Conservation (phyloP, 1,140 invertebrate species). For the Luehdorfia chinensis region DNA sequence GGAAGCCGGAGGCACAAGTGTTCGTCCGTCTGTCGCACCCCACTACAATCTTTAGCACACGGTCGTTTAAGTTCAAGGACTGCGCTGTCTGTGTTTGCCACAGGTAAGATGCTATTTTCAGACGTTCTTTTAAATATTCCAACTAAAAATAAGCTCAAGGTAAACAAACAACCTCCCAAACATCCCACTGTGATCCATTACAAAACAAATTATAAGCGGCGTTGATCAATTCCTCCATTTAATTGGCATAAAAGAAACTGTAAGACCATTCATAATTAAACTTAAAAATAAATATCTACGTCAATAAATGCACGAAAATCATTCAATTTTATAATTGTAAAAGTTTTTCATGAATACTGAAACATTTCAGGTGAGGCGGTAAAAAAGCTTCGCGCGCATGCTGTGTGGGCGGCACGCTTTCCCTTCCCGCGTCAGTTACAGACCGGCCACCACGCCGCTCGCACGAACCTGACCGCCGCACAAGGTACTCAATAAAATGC, state of each 20-base stretch:
- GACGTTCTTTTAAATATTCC: slow-evolving; percentile 4
- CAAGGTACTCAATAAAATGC: slow-evolving; percentile 50
- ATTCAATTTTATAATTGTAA: slow-evolving; percentile 21
- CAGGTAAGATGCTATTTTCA: slow-evolving; percentile 33
- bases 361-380: slow-evolving; percentile 58
- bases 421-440: slow-evolving; percentile 55
- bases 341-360: slow-evolving; percentile 34
- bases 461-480: slow-evolving; percentile 70
- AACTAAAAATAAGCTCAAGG: slow-evolving; percentile 15
- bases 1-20: slow-evolving; percentile 44
- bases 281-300: not conserved
- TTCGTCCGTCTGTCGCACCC: slow-evolving; percentile 36
- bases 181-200: not conserved
- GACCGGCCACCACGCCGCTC: slow-evolving; percentile 63
- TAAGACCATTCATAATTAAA: no score
- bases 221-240: no score
- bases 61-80: slow-evolving; percentile 63
- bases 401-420: slow-evolving; percentile 36
- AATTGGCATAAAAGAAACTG: no score
- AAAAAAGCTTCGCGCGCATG: slow-evolving; percentile 35
- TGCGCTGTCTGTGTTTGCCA: slow-evolving; percentile 33
- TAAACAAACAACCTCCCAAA: slow-evolving; percentile 7
- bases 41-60: slow-evolving; percentile 40
- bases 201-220: not conserved
- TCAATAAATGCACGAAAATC: slow-evolving; percentile 8